Conservation (phyloP, 2,113 vertebrate genomes). For the Heterochromis multidens region DNA sequence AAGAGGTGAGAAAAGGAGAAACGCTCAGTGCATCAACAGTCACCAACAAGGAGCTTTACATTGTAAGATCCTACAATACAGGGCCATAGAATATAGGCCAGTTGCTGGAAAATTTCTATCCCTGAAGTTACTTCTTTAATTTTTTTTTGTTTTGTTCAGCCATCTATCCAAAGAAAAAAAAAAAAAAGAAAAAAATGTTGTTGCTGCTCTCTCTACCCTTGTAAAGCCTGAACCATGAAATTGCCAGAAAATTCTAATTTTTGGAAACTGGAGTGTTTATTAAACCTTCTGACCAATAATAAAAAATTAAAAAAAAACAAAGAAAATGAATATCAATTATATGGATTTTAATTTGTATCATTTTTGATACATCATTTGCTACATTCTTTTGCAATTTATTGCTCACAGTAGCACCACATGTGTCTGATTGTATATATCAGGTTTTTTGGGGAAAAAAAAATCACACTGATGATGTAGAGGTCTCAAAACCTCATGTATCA, state of each 20-base stretch:
- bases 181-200: not conserved
- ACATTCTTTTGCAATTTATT: not conserved
- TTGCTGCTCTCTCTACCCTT: not conserved
- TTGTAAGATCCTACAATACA: no score
- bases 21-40: no score
- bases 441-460: no score
- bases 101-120: not conserved
- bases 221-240: not conserved
- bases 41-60: no score
- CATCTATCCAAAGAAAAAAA: no score
- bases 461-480: not conserved
- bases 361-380: not conserved
- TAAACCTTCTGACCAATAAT: no score
- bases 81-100: not conserved
- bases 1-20: no score
- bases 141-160: no score
- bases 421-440: not conserved
- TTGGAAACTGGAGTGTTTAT: no score
- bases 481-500: no score
- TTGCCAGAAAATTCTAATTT: not conserved
- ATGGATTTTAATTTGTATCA: not conserved
- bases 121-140: not conserved
- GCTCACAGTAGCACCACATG: not conserved
- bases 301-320: not conserved
- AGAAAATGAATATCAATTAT: not conserved